Percentiles rank a stretch among this genome's conserved stretches.
These are phyloP conservation scores for Glossophaga mutica DNA, from an alignment of 2,797 vertebrate species.

Conservation along the genomic window DNA sequence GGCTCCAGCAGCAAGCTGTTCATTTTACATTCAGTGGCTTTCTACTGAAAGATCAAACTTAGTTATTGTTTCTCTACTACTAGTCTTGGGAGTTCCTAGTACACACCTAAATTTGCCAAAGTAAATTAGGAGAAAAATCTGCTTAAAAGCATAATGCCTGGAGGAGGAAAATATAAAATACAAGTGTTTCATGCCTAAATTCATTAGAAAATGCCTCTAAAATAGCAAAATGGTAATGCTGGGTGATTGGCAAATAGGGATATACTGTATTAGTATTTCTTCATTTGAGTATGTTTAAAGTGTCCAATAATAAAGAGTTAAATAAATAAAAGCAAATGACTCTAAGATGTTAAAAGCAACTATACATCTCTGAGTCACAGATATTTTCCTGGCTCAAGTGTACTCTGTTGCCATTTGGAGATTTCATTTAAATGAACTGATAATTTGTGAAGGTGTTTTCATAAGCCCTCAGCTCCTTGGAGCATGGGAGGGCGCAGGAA, in stretches of 20 bases:
- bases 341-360: constrained; percentile 13
- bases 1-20: not conserved
- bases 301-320: not conserved
- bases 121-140: constrained; percentile 11
- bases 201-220: constrained; percentile 17
- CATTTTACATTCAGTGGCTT: not conserved
- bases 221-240: constrained; percentile 12
- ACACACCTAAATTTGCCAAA: not conserved
- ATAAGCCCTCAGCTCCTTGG: not conserved
- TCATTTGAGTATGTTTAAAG: not conserved
- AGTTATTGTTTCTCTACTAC: not conserved
- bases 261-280: not conserved
- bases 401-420: not conserved
- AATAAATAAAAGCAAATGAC: not conserved
- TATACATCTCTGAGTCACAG: not conserved
- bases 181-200: not conserved
- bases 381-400: not conserved
- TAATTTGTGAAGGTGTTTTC: not conserved
- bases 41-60: not conserved
- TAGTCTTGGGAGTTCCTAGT: not conserved
- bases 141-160: constrained; percentile 3
- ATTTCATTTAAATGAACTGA: not conserved
- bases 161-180: not conserved
- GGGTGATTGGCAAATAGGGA: not conserved
- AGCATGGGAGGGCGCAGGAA: not conserved